phyloP scores from a whole-genome alignment of 2,797 vertebrate species.

The Siniperca scherzeri region DNA sequence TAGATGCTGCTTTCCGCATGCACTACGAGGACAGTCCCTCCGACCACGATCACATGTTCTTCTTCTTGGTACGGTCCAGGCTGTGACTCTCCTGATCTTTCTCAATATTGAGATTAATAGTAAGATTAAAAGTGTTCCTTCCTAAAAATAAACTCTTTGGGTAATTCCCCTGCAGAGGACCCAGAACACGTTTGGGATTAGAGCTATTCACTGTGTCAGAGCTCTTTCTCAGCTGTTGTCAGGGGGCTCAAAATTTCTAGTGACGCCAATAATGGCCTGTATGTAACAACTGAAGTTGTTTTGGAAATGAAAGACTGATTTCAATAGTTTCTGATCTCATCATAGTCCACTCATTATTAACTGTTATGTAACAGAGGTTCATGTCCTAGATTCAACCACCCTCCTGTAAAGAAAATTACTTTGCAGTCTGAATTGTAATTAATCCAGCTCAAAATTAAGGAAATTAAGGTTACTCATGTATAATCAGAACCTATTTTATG shows the following conservation, averaged over 20 bases:
- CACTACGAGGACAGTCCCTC: slow-evolving; percentile 54
- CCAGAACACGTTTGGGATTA: not conserved
- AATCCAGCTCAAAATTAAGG: not conserved
- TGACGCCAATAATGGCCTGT: not conserved
- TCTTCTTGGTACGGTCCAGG: slow-evolving; percentile 84
- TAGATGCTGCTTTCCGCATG: slow-evolving; percentile 88
- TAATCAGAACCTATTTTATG: not conserved
- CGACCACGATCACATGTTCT: slow-evolving; percentile 80
- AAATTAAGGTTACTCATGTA: not conserved
- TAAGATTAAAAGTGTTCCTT: not conserved
- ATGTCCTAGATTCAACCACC: not conserved
- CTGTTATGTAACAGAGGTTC: not conserved
- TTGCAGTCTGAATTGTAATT: not conserved
- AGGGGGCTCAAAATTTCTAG: not conserved
- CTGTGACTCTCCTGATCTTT: not conserved
- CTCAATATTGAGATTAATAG: not conserved
- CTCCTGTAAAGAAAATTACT: not conserved
- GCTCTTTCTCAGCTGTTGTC: not conserved
- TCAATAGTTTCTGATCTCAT: not conserved
- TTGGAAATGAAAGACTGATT: not conserved
- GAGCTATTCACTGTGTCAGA: not conserved
- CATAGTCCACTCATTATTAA: not conserved
- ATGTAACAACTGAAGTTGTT: not conserved
- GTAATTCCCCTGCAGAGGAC: not conserved
- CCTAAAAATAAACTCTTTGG: not conserved